These are phyloP conservation scores for Plestiodon gilberti DNA, from an alignment of 2,113 vertebrate species.

Conservation along the genomic window DNA sequence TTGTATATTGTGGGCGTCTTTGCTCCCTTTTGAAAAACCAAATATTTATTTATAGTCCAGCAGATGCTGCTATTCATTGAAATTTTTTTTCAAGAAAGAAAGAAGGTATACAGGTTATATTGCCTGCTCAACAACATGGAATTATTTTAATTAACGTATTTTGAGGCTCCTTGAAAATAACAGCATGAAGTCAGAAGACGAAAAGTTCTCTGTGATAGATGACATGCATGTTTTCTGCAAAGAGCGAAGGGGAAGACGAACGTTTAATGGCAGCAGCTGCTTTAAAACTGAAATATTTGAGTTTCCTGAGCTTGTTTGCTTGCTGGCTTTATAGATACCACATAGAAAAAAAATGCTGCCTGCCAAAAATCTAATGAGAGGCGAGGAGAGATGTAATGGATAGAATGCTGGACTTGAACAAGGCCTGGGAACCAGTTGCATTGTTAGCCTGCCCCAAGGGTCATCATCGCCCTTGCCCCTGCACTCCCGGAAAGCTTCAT, in stretches of 20 bases:
- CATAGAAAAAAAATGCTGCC: too few relatives aligned
- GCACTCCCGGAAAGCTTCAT: too few relatives aligned
- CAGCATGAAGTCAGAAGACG: constrained; percentile 25
- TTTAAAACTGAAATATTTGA: constrained; percentile 1
- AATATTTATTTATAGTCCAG: constrained; percentile 53
- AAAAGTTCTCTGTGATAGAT: not conserved
- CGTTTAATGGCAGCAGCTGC: not conserved
- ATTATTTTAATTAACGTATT: constrained; percentile 65
- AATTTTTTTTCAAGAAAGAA: constrained; percentile 50
- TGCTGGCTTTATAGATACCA: not conserved
- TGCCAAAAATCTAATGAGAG: not conserved
- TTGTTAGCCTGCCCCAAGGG: too few relatives aligned
- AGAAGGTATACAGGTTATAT: constrained; percentile 61
- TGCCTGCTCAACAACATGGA: constrained; percentile 54
- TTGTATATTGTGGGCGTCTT: constrained; percentile 45
- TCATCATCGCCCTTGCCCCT: too few relatives aligned
- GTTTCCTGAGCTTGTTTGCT: not conserved
- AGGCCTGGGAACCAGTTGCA: not conserved
- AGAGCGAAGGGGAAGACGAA: not conserved
- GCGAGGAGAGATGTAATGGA: not conserved
- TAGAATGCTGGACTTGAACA: not conserved
- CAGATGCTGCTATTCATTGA: constrained; percentile 52
- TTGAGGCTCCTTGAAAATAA: constrained; percentile 21
- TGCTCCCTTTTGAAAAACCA: constrained; percentile 48
- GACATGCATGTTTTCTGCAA: not conserved